Evolutionary conservation across 1,140 invertebrate genomes (phyloP).

Genomic region (Tetraneura akinire): DNA sequence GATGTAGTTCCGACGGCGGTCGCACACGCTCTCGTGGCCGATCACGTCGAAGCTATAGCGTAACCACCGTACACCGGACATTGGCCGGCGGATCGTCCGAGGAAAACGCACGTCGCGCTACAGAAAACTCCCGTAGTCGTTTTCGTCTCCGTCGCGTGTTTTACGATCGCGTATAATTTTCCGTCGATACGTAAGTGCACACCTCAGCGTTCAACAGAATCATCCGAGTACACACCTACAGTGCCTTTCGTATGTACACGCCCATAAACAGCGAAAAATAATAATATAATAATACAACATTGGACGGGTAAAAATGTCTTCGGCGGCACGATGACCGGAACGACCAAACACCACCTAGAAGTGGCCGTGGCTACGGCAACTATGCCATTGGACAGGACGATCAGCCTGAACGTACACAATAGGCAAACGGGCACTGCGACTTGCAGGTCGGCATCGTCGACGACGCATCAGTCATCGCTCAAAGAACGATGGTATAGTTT

Average conservation of each 20-base stretch:
- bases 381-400: conserved; percentile 36
- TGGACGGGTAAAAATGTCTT: not conserved
- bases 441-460: conserved; percentile 3
- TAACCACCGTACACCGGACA: not conserved
- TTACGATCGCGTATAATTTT: no score
- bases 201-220: no score
- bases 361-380: not conserved
- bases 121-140: not conserved
- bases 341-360: conserved; percentile 28
- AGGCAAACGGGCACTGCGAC: conserved; percentile 2
- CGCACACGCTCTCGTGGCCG: not conserved
- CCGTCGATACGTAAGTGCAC: no score
- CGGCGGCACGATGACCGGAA: not conserved
- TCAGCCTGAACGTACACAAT: conserved; percentile 45
- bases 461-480: conserved; percentile 45
- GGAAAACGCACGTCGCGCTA: not conserved
- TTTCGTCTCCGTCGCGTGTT: no score
- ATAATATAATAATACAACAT: no score
- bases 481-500: conserved; percentile 52
- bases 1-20: conserved; percentile 33
- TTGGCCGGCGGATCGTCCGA: conserved; percentile 11
- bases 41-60: not conserved
- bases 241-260: no score
- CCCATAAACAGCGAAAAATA: no score
- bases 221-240: no score